Percentiles rank a stretch among this genome's conserved stretches.
Evolutionary conservation across 2,113 vertebrate species (phyloP).

Genomic region (Cryptotis parvus): DNA sequence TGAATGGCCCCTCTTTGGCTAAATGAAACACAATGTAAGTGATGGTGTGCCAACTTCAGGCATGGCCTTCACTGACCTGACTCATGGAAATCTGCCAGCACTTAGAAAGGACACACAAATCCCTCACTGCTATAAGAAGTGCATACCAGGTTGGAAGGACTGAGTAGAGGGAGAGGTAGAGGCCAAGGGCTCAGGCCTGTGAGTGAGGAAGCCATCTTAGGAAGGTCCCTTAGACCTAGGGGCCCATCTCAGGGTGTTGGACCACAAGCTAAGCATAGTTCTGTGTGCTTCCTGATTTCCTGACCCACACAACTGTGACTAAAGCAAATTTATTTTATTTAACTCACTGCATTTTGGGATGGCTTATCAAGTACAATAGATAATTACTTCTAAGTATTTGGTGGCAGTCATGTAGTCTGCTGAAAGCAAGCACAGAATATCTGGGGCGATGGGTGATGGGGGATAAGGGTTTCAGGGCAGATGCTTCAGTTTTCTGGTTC

Average conservation of each 20-base stretch:
- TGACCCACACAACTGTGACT: not conserved
- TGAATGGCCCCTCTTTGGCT: not conserved
- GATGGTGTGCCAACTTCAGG: not conserved
- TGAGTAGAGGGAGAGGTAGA: not conserved
- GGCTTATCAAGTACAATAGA: not conserved
- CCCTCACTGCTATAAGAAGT: too few relatives aligned
- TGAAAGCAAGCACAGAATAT: not conserved
- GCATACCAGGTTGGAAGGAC: not conserved
- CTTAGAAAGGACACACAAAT: not conserved
- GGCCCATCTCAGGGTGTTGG: not conserved
- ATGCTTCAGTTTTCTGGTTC: not conserved
- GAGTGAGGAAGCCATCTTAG: not conserved
- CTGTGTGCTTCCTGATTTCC: not conserved
- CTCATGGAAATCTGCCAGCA: not conserved
- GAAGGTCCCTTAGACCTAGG: not conserved
- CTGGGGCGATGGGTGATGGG: too few relatives aligned
- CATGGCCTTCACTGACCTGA: too few relatives aligned
- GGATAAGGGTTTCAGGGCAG: not conserved
- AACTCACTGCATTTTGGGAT: not conserved
- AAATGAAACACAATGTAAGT: not conserved
- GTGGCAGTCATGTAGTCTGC: not conserved
- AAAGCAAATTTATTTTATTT: slow-evolving; percentile 18
- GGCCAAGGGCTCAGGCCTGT: not conserved
- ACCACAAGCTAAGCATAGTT: not conserved
- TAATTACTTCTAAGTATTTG: not conserved